These are phyloP conservation scores for Apis cerana DNA, from an alignment of 1,140 invertebrate genomes.

Conservation along the genomic window DNA sequence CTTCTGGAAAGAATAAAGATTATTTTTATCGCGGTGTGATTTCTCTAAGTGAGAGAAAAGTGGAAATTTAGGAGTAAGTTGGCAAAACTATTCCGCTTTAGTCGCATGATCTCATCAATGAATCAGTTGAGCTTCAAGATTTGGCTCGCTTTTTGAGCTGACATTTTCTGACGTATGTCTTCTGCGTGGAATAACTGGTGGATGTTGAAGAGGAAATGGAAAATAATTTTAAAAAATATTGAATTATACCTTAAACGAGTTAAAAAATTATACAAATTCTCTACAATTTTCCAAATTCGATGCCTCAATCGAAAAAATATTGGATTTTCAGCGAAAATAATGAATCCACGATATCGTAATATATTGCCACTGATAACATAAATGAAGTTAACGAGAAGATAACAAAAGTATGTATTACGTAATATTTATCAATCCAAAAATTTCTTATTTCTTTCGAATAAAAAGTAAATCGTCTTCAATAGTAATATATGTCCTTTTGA, in stretches of 20 bases:
- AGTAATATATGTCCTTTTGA: too few species aligned
- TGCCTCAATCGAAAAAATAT: too few species aligned
- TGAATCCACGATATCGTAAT: too few species aligned
- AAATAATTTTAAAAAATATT: background rate
- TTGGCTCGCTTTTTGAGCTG: conserved; percentile 21
- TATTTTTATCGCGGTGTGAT: background rate
- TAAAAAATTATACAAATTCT: background rate
- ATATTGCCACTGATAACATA: too few species aligned
- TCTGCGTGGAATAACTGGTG: background rate
- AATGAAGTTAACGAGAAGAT: too few species aligned
- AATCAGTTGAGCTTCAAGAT: conserved; percentile 16
- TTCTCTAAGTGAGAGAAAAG: background rate
- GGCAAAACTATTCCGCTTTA: background rate
- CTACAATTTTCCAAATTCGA: too few species aligned
- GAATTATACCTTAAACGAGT: background rate
- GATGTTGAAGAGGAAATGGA: background rate
- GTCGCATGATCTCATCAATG: conserved; percentile 36
- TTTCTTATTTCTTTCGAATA: too few species aligned
- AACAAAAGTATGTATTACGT: too few species aligned
- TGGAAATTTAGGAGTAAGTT: background rate
- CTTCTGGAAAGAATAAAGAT: too few species aligned
- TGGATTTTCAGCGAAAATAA: too few species aligned
- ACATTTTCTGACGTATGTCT: background rate
- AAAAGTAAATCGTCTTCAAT: too few species aligned
- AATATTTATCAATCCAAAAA: too few species aligned